Evolutionary conservation across 2,888 invertebrate genomes (phyloP).

Genomic region (Busseola fusca): DNA sequence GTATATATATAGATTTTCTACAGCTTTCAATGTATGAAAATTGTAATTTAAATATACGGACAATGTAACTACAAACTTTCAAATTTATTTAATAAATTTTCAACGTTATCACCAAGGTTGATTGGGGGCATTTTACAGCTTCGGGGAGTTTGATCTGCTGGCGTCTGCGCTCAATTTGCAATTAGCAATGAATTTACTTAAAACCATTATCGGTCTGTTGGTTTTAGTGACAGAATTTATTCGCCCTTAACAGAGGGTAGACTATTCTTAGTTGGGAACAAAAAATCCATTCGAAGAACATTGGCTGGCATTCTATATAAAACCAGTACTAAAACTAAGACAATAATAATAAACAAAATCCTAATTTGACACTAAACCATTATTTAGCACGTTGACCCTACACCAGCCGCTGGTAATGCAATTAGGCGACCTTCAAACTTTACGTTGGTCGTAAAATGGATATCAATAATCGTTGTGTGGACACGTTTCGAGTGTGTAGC

Average conservation of each 20-base stretch:
- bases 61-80: neutral
- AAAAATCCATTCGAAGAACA: slow-evolving; percentile 28
- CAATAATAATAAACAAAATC: slow-evolving; percentile 55
- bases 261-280: slow-evolving; percentile 16
- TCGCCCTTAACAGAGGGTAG: neutral
- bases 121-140: no score
- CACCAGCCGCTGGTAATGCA: slow-evolving; percentile 19
- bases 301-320: slow-evolving; percentile 22
- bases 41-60: neutral
- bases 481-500: slow-evolving; percentile 38
- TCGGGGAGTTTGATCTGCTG: no score
- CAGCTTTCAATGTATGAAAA: neutral
- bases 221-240: neutral
- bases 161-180: neutral
- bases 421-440: slow-evolving; percentile 48
- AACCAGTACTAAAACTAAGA: slow-evolving; percentile 11
- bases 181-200: neutral
- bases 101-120: no score
- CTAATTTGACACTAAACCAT: slow-evolving; percentile 42
- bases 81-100: no score
- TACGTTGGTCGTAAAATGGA: slow-evolving; percentile 42
- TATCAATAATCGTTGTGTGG: slow-evolving; percentile 44
- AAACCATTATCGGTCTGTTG: neutral
- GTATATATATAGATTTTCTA: neutral
- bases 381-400: slow-evolving; percentile 51